These are phyloP conservation scores for Neodiprion lecontei DNA, from an alignment of 1,140 invertebrate genomes.

Conservation along the genomic window DNA sequence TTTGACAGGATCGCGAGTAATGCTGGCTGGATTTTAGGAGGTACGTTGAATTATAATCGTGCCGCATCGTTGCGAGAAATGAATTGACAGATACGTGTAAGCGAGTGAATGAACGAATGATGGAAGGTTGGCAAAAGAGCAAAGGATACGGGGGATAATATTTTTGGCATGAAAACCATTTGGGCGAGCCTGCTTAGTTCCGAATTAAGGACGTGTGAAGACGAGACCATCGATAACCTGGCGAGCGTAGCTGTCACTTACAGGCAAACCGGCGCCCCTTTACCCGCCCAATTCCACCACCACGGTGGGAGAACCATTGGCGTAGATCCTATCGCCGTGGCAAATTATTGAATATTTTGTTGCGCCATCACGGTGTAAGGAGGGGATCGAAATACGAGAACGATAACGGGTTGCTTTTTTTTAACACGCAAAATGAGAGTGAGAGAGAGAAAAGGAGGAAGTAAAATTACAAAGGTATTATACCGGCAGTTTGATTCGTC, in stretches of 20 bases:
- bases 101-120: too few species aligned
- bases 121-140: too few species aligned
- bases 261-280: background rate
- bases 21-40: too few species aligned
- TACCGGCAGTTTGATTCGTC: background rate
- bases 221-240: constrained; percentile 14
- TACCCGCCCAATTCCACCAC: background rate
- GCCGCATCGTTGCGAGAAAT: too few species aligned
- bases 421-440: background rate
- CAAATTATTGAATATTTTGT: too few species aligned
- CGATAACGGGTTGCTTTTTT: background rate
- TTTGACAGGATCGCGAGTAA: too few species aligned
- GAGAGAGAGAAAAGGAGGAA: background rate
- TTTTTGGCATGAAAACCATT: too few species aligned
- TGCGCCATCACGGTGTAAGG: too few species aligned
- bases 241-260: constrained; percentile 3
- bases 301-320: background rate
- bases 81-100: too few species aligned
- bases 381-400: background rate
- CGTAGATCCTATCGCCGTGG: background rate
- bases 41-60: too few species aligned
- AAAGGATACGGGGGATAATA: too few species aligned
- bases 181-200: constrained; percentile 17
- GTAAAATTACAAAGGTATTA: background rate
- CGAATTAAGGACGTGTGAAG: constrained; percentile 28